A percentile compares a stretch with the other conserved stretches of the same genome.
phyloP scores from a whole-genome alignment of 2,113 vertebrate genomes.

The Genyomyrus donnyi region DNA sequence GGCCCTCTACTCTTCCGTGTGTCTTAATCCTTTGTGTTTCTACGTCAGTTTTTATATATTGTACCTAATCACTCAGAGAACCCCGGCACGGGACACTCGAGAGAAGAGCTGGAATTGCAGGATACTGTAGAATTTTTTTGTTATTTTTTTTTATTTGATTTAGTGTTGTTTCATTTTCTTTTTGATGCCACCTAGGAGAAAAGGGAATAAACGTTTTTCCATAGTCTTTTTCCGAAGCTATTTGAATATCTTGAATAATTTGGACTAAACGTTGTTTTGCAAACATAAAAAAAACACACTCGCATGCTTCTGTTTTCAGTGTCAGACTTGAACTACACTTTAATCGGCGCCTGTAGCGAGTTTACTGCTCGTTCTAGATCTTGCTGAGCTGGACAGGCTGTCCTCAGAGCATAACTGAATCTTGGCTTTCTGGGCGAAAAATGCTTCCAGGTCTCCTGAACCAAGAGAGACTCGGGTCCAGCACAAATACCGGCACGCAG shows the following conservation, averaged over 20 bases:
- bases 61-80: constrained; percentile 19
- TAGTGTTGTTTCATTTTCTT: constrained; percentile 36
- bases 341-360: background rate
- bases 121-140: constrained; percentile 22
- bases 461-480: background rate
- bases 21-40: constrained; percentile 6
- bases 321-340: background rate
- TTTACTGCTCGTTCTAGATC: background rate
- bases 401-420: background rate
- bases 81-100: constrained; percentile 1
- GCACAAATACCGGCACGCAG: background rate
- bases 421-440: background rate
- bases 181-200: constrained; percentile 38
- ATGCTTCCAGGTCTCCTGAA: background rate
- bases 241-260: constrained; percentile 1
- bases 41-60: constrained; percentile 22
- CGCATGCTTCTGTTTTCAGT: background rate
- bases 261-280: background rate
- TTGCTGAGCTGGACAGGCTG: background rate
- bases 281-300: background rate
- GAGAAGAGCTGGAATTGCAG: constrained; percentile 25
- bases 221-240: background rate
- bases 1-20: background rate
- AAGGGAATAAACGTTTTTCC: constrained; percentile 41
- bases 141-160: constrained; percentile 12